Evolutionary conservation across 2,888 invertebrate species (phyloP).

Genomic region (Thelaira solivaga): DNA sequence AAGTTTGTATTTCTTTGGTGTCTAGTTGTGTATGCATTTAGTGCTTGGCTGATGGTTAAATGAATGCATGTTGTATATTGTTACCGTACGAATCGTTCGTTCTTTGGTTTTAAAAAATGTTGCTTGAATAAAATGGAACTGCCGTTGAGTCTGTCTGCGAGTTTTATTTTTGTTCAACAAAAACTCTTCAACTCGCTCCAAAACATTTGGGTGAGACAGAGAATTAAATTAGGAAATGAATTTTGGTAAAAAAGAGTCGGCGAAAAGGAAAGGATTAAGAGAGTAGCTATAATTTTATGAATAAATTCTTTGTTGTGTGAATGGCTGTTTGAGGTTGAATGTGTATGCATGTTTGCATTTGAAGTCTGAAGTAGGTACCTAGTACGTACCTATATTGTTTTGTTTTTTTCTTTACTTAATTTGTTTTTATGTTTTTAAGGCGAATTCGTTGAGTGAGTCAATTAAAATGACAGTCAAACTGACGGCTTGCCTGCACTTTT

Average conservation of each 20-base stretch:
- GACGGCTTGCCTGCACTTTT: conserved; percentile 48
- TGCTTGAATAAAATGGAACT: conserved; percentile 37
- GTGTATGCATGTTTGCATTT: background rate
- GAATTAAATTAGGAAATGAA: background rate
- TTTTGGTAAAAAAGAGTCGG: background rate
- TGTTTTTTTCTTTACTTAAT: no score
- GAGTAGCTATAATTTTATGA: background rate
- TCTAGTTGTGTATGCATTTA: background rate
- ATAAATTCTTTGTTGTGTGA: background rate
- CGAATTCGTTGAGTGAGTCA: conserved; percentile 58
- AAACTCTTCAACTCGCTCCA: conserved; percentile 21
- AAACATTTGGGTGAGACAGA: background rate
- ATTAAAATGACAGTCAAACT: conserved; percentile 56
- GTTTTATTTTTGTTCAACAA: conserved; percentile 24
- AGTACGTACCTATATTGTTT: no score
- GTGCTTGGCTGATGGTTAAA: conserved; percentile 15
- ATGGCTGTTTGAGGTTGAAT: background rate
- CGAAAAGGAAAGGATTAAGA: background rate
- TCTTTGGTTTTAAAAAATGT: conserved; percentile 32
- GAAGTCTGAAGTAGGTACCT: no score
- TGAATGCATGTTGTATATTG: conserved; percentile 32
- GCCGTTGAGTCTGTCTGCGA: conserved; percentile 23
- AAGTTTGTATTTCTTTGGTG: no score
- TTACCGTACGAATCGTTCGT: conserved; percentile 13
- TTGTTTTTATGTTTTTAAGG: conserved; percentile 26